phyloP scores from a whole-genome alignment of 2,888 invertebrate species.

The Sarcophaga subvicina region DNA sequence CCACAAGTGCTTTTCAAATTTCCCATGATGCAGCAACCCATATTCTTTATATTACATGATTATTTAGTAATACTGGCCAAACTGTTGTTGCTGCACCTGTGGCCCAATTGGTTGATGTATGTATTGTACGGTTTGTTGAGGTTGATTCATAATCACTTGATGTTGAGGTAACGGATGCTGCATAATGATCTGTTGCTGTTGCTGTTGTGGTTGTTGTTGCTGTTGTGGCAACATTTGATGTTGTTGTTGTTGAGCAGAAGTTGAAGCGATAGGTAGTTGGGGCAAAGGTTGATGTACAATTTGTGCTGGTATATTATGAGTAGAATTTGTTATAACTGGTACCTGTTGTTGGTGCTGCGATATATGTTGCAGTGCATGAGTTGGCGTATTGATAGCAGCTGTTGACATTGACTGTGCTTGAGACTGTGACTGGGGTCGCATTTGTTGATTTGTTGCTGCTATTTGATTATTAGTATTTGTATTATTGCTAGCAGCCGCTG shows the following conservation, averaged over 20 bases:
- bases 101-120: conserved; percentile 64
- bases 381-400: conserved; percentile 12
- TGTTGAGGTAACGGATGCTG: conserved; percentile 50
- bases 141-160: conserved; percentile 57
- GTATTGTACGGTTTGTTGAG: conserved; percentile 60
- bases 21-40: background rate
- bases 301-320: conserved; percentile 44
- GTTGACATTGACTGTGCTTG: conserved; percentile 35
- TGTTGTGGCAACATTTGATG: conserved; percentile 35
- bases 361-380: conserved; percentile 20
- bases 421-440: conserved; percentile 10
- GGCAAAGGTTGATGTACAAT: conserved; percentile 24
- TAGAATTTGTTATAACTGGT: conserved; percentile 30
- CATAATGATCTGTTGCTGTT: conserved; percentile 41
- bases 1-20: conserved; percentile 3
- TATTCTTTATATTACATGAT: conserved; percentile 15
- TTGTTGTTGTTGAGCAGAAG: conserved; percentile 48
- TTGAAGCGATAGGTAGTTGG: conserved; percentile 53
- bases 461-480: conserved; percentile 66
- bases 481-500: conserved; percentile 37
- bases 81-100: conserved; percentile 66
- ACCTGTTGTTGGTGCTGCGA: conserved; percentile 2
- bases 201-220: conserved; percentile 20
- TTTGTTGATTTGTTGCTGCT: conserved; percentile 14
- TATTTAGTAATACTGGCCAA: conserved; percentile 64